Evolutionary conservation across 1,140 invertebrate species (phyloP).

Genomic region (Calliphora vicina): DNA sequence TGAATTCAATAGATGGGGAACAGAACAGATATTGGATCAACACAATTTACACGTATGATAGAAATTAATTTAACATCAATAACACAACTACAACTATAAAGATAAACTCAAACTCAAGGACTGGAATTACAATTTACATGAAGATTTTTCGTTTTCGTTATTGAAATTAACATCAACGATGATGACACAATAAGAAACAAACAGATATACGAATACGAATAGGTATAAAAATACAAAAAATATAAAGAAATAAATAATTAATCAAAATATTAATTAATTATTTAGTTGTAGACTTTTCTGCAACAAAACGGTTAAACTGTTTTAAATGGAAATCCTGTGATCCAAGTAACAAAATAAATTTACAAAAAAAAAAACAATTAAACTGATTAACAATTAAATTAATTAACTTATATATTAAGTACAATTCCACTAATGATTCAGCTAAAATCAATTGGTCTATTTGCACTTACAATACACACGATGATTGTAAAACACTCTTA

Average conservation of each 20-base stretch:
- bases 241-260: not conserved
- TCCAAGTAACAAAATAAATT: not conserved
- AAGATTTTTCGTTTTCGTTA: not conserved
- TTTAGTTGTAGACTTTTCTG: not conserved
- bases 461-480: no score
- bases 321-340: slow-evolving; percentile 24
- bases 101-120: slow-evolving; percentile 23
- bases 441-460: not conserved
- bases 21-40: no score
- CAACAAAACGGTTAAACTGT: slow-evolving; percentile 25
- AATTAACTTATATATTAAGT: not conserved
- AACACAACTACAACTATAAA: not conserved
- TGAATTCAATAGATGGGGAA: not conserved
- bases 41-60: no score
- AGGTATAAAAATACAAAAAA: not conserved
- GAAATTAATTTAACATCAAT: not conserved
- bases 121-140: slow-evolving; percentile 17
- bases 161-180: slow-evolving; percentile 1
- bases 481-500: no score
- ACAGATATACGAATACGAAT: not conserved
- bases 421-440: not conserved
- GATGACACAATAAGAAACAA: not conserved
- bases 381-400: not conserved
- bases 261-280: not conserved
- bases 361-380: not conserved